Base-by-base conservation (phyloP, 1,140 invertebrate species). In the Riptortus pedestris region DNA sequence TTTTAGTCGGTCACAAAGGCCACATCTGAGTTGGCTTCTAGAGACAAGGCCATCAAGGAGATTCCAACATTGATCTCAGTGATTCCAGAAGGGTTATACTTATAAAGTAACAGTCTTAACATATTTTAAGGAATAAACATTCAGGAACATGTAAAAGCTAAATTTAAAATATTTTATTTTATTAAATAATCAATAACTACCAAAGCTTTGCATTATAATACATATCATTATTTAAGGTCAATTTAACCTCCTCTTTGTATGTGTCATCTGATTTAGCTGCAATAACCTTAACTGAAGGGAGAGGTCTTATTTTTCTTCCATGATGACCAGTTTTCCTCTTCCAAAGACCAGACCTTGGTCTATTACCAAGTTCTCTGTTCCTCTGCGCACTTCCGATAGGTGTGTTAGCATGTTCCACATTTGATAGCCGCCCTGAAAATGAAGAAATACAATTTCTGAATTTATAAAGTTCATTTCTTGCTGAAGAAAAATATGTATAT, bases 301-400 rank as follows among this genome's bases (percentile, higher is more conserved):
- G 75, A 60, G 76, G 80, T 66, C 77, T 80, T 45, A 97, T 86
- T 78, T 98, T 98, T 14, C 93, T 79, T 11, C 96, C 96, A 75
- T 85, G 82, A 65, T 84, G 81, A 11, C 95, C 95, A 65, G 82
- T 82, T 76, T 99, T 98, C 11, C 90, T 80, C 62, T 98, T 88
- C 88, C 89, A 96, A 22, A 91, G 77, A n/a, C 96, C 96, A 31
- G 91, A 93, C 20, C 87, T 79, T 1, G 91, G 95, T 28, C 95
- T 79, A 73, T 91, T 88, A 4, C 94, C 93, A 11, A 94, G 76
- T 80, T 89, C 87, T 26, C 93, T 78, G 70, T 85, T 85, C 45
- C 81, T 80, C 68, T 93, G 87, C 0, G 91, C 83, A 65, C 87
- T 92, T 4, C 91, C 92, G 68, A 95, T 84, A 1, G 83, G 90